phyloP scores from a whole-genome alignment of 2,797 vertebrate species.

The Darevskia nairensis region DNA sequence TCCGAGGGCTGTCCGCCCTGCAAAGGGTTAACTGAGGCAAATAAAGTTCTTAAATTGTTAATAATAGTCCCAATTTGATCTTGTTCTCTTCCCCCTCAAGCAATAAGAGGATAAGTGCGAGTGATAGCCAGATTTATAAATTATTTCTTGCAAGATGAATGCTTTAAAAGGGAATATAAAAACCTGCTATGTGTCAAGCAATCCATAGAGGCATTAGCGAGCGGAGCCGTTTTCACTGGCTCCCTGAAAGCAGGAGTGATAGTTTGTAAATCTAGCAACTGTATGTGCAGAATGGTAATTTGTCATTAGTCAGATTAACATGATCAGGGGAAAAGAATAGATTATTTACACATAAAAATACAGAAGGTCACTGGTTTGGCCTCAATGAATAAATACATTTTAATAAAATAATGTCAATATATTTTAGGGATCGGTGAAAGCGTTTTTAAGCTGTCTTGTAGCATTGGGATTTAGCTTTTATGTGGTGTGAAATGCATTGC shows the following conservation, averaged over 20 bases:
- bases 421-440: slow-evolving; percentile 50
- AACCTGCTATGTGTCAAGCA: slow-evolving; percentile 78
- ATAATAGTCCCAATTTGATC: slow-evolving; percentile 83
- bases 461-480: slow-evolving; percentile 47
- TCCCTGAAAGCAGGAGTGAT: slow-evolving; percentile 80
- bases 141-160: slow-evolving; percentile 78
- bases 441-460: slow-evolving; percentile 47
- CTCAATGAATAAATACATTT: slow-evolving; percentile 79
- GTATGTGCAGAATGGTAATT: slow-evolving; percentile 85
- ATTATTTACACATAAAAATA: slow-evolving; percentile 86
- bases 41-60: slow-evolving; percentile 82
- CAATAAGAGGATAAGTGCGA: slow-evolving; percentile 73
- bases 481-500: slow-evolving; percentile 39
- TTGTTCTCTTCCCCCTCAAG: slow-evolving; percentile 69
- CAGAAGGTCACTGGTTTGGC: slow-evolving; percentile 78
- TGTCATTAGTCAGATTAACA: slow-evolving; percentile 88
- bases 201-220: slow-evolving; percentile 81
- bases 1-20: slow-evolving; percentile 41
- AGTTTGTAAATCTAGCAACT: slow-evolving; percentile 85
- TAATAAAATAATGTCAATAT: slow-evolving; percentile 68
- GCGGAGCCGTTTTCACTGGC: slow-evolving; percentile 79
- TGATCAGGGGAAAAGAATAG: slow-evolving; percentile 85
- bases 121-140: slow-evolving; percentile 78
- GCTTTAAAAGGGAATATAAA: slow-evolving; percentile 78
- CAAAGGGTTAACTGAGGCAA: slow-evolving; percentile 76